Evolutionary conservation across 2,113 vertebrate species (phyloP).

Genomic region (Anser brachyrhynchus): DNA sequence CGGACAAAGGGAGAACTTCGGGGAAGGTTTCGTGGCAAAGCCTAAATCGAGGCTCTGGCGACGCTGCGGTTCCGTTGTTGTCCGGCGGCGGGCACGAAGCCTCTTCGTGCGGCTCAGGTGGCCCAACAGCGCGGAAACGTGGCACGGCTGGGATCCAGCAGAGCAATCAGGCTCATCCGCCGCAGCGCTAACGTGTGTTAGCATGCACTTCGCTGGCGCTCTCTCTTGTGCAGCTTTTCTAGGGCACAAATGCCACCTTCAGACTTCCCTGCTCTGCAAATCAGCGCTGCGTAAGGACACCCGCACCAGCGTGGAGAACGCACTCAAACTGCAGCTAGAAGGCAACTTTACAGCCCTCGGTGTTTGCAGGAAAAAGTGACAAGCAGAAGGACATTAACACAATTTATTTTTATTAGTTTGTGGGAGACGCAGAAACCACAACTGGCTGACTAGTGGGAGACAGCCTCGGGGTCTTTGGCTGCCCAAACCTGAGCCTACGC

Average conservation of each 20-base stretch:
- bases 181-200: neutral
- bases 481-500: neutral
- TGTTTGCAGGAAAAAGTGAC: neutral
- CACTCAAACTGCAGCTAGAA: neutral
- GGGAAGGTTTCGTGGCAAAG: neutral
- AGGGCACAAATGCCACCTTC: neutral
- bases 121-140: too few species aligned
- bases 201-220: neutral
- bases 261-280: neutral
- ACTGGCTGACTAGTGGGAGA: neutral
- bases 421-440: neutral
- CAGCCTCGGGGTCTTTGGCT: neutral
- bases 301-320: neutral
- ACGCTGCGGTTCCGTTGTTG: neutral
- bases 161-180: neutral
- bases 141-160: constrained; percentile 10
- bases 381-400: neutral
- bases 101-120: neutral
- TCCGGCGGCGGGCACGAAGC: neutral
- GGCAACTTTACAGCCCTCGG: neutral
- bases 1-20: too few species aligned
- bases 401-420: neutral
- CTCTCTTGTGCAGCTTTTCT: neutral
- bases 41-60: neutral
- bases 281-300: neutral